phyloP scores from a whole-genome alignment of 23 tunicate species.

The Aplidium turbinatum region DNA sequence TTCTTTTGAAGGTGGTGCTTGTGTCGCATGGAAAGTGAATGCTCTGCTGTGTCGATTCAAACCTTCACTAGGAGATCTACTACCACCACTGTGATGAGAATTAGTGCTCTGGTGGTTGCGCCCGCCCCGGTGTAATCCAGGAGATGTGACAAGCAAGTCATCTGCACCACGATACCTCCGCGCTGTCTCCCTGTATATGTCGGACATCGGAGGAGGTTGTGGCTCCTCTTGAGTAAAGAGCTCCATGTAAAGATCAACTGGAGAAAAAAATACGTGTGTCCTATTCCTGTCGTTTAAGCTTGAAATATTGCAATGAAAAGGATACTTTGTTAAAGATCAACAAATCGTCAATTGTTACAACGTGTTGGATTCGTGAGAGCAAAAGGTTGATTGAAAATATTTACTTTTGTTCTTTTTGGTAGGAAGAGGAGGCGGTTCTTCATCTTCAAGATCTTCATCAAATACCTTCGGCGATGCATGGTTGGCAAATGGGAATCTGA shows the following conservation, averaged over 20 bases:
- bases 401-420: constrained; percentile 77
- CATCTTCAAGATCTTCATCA: constrained; percentile 43
- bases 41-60: no score
- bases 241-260: constrained; percentile 92
- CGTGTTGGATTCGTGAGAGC: background rate
- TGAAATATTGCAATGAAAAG: background rate
- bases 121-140: no score
- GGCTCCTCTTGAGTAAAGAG: constrained; percentile 51
- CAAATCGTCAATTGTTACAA: background rate
- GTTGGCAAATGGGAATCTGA: constrained; percentile 8
- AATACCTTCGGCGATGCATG: background rate
- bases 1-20: no score
- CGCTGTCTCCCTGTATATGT: constrained; percentile 75
- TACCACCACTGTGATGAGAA: no score
- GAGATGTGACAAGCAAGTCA: no score
- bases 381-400: background rate
- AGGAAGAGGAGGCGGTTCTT: constrained; percentile 69
- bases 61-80: no score
- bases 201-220: constrained; percentile 89
- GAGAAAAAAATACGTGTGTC: background rate
- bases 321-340: background rate
- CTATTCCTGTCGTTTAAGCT: background rate
- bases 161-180: constrained; percentile 52
- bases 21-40: no score
- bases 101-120: no score